Base-by-base conservation (phyloP, 2,797 vertebrate genomes). In the Hyperoplus immaculatus region DNA sequence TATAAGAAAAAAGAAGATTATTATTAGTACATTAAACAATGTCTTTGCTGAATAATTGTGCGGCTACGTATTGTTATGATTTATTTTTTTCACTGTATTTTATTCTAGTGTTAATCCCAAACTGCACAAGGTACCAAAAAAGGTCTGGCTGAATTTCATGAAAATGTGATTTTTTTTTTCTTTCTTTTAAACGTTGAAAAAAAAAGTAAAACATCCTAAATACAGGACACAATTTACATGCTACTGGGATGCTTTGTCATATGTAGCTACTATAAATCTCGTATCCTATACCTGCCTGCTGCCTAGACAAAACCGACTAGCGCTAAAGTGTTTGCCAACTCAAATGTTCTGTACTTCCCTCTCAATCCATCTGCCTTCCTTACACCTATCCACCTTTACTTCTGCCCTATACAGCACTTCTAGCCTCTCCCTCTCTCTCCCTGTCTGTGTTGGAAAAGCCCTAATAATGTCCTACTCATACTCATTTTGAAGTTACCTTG, bases 401-500 rank as follows among this genome's bases (percentile, higher is more conserved):
- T 50, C 53, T 84, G 47, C 81, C 15, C 5, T 21, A 4, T 58
- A 57, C 81, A 90, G 89, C 82, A 81, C 81, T 93, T 93, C 70
- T 93, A 93, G 87, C 59, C 14, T 45, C 69, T 16, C 73, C 67
- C 64, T 77, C 81, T 45, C 49, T 66, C 58, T 29, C 49, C 78
- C 79, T n/a, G 80, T 59, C 81, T 85, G 36, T 55, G 29, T 29
- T 29, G 3, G 29, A 29, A 29, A 29, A 29, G 29, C 3, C 29
- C 29, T 29, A 29, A 3, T 29, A 29, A 3, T 3, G 29, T 29
- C 29, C 29, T 29, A 29, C 29, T 29, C 29, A 29, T 29, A 29
- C 29, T 29, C 0, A 29, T 29, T 29, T 29, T 29, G 29, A 29
- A 2, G 3, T 29, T 3, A 29, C 3, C 3, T 29, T 29, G 29